Evolutionary conservation across 2,113 vertebrate species (phyloP), one percentile per base, ranked within the genome.

Genomic region (Nyctibius bracteatus): DNA sequence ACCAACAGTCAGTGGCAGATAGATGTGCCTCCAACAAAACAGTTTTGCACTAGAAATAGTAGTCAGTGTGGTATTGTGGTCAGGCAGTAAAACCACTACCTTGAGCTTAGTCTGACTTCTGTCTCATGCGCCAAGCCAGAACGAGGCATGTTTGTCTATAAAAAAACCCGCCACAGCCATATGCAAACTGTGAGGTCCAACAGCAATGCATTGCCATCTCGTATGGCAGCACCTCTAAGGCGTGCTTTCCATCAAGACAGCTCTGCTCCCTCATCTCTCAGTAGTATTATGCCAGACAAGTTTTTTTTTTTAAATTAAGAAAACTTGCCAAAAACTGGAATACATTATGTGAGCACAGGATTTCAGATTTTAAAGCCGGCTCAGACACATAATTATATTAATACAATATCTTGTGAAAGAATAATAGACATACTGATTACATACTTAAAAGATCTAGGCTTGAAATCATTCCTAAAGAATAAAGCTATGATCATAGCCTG

Each of bases 371-470:
- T 89, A 74, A 88, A 83, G 49, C 37, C 41, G 46, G 19, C 24
- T 92, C 67, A 70, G 75, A 80, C 28, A 70, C 13, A 33, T 67
- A 47, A 86, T 67, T 81, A 49, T 28, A 88, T 46, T 52, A 61
- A 52, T 35, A 79, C 46, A 79, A 49, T 22, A 37, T 35, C 81
- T 39, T 74, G 46, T 73, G 33, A 80, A 88, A 55, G 35, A 93
- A 27, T 55, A 81, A n/a, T n/a, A 77, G 82, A 85, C 88, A 77
- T 83, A 78, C 37, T 71, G 67, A 83, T 86, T 70, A 70, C 31
- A 46, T 25, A 49, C 74, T 46, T 93, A 54, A 63, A 86, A 88
- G 59, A 90, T 66, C 59, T 30, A 74, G 55, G 35, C 52, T 94
- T 94, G 65, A 88, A 94, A 86, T 44, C 7, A 58, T 41, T 63